phyloP scores from a whole-genome alignment of 2,888 invertebrate genomes.

The Nephrocerus scutellatus region DNA sequence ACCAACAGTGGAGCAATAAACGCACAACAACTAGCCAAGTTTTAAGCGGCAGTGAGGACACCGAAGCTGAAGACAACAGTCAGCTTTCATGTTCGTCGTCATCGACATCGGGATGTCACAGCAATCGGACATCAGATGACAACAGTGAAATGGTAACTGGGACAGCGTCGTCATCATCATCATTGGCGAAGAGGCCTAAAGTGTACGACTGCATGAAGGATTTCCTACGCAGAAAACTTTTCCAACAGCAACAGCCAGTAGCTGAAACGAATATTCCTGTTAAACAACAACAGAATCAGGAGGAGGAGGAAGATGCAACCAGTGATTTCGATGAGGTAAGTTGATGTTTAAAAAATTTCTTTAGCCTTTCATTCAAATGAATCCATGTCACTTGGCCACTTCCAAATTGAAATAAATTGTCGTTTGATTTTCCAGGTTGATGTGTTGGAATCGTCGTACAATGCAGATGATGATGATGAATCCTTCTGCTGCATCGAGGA shows the following conservation, averaged over 20 bases:
- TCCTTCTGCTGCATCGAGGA: slow-evolving; percentile 24
- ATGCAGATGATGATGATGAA: slow-evolving; percentile 35
- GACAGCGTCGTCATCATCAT: slow-evolving; percentile 9
- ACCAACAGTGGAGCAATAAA: slow-evolving; percentile 37
- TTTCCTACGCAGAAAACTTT: slow-evolving; percentile 40
- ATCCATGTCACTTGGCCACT: too few species aligned
- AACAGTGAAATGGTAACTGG: slow-evolving; percentile 6
- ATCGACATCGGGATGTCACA: not conserved
- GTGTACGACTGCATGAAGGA: slow-evolving; percentile 44
- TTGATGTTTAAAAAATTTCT: too few species aligned
- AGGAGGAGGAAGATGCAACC: slow-evolving; percentile 27
- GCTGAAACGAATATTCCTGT: not conserved
- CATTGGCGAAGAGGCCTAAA: slow-evolving; percentile 32
- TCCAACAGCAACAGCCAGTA: slow-evolving; percentile 26
- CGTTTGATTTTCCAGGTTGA: too few species aligned
- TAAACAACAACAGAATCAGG: not conserved
- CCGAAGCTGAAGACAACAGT: slow-evolving; percentile 5
- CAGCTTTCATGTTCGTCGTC: slow-evolving; percentile 4
- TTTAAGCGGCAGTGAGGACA: slow-evolving; percentile 8
- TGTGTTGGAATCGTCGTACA: slow-evolving; percentile 38
- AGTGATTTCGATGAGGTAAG: slow-evolving; percentile 38
- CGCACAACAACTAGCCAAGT: slow-evolving; percentile 22
- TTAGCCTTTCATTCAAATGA: too few species aligned
- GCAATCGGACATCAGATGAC: too few species aligned
- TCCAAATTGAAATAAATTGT: too few species aligned